Evolutionary conservation across 2,113 vertebrate species (phyloP).

Genomic region (human): GRCh38 chr4:187632001-187632500

Average conservation of each 20-base stretch:
- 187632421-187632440: not conserved
- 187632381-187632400: no score
- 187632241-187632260: not conserved
- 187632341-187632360: not conserved
- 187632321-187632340: not conserved
- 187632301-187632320: not conserved
- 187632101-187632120: not conserved
- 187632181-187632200: not conserved
- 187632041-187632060: not conserved
- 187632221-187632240: not conserved
- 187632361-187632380: not conserved
- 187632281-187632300: not conserved
- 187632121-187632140: not conserved
- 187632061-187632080: not conserved
- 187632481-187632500: not conserved
- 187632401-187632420: not conserved
- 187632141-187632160: not conserved
- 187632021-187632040: not conserved
- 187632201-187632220: not conserved
- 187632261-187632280: not conserved
- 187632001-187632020: not conserved
- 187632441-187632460: no score
- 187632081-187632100: not conserved
- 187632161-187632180: not conserved
- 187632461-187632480: not conserved